phyloP scores from a whole-genome alignment of 2,113 vertebrate species.

The Micromys minutus region DNA sequence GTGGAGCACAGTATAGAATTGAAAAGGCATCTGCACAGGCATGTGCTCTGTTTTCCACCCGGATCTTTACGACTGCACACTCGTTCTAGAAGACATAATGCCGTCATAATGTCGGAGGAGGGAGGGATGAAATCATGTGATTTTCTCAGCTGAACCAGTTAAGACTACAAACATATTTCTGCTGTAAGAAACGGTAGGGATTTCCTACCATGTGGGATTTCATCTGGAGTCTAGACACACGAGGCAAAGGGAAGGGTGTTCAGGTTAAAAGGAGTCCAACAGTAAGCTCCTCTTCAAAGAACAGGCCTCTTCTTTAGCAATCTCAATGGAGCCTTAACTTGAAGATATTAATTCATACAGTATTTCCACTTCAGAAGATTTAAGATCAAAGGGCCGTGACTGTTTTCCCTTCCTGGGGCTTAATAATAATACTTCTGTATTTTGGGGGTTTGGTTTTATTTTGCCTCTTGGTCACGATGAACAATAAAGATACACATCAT shows the following conservation, averaged over 20 bases:
- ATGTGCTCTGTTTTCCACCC: constrained; percentile 1
- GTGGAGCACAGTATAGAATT: neutral
- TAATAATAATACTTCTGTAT: neutral
- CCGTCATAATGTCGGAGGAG: constrained; percentile 12
- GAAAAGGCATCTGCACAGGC: constrained; percentile 38
- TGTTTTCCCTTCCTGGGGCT: neutral
- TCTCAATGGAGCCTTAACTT: neutral
- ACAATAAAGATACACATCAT: neutral
- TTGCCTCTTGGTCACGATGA: neutral
- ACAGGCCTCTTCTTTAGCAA: neutral
- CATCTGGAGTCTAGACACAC: constrained; percentile 18
- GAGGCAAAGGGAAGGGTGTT: neutral
- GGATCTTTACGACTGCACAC: constrained; percentile 44
- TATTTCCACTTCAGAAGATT: constrained; percentile 33
- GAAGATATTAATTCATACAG: neutral
- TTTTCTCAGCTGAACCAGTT: constrained; percentile 28
- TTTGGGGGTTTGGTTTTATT: neutral
- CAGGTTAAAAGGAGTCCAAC: neutral
- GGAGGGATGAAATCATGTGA: neutral
- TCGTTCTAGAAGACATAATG: constrained; percentile 45
- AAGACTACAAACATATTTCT: constrained; percentile 8
- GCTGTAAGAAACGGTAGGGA: constrained; percentile 12
- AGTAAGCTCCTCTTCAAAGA: neutral
- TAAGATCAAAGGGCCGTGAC: neutral
- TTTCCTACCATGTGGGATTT: neutral